Base-by-base conservation (phyloP, 2,888 invertebrate genomes). In the Iphiclides podalirius region DNA sequence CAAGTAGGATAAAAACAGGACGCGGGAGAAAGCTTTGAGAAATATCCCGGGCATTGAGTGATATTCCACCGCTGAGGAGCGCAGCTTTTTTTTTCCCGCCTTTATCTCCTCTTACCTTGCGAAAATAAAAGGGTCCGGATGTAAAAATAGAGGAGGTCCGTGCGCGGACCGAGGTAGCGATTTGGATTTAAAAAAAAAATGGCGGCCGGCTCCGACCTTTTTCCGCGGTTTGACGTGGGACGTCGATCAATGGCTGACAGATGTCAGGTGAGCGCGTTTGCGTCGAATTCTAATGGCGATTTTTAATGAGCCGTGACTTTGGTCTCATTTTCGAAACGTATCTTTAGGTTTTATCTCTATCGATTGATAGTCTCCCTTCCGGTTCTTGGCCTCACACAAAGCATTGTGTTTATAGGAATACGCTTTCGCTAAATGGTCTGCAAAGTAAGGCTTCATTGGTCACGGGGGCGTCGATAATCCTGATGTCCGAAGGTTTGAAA, bases 1-100 rank as follows among this genome's bases (percentile, higher is more conserved):
- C 91, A 90, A 90, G 90, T 90, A 90, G 89, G 89, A 89, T 89
- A 86, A 88, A 87, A 87, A 87, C 87, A 77, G 79, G 77, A 79
- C 79, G 79, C 74, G 66, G 60, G 68, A 73, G 77, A 80, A 80
- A 80, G 78, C 83, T 79, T 82, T 75, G 78, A 75, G 77, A 82
- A 79, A 84, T 83, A 84, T 77, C 77, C 72, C 66, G 64, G 64
- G 70, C 76, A 72, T 71, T 73, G 80, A 83, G 74, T 75, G 78
- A 82, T 82, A 82, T 79, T 80, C 75, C 64, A 66, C 59, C 64
- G 61, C 62, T 68, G 64, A 63, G 67, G 64, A 64, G 26, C 8
- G 26, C 4, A 8, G 26, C 9, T 31, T n/a, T 31, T 31, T 31
- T 31, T 11, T 31, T 6, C 31, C n/a, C 11, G 31, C 31, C 31